Base-by-base conservation (phyloP, 2,888 invertebrate genomes). In the Sabellastarte sp. region DNA sequence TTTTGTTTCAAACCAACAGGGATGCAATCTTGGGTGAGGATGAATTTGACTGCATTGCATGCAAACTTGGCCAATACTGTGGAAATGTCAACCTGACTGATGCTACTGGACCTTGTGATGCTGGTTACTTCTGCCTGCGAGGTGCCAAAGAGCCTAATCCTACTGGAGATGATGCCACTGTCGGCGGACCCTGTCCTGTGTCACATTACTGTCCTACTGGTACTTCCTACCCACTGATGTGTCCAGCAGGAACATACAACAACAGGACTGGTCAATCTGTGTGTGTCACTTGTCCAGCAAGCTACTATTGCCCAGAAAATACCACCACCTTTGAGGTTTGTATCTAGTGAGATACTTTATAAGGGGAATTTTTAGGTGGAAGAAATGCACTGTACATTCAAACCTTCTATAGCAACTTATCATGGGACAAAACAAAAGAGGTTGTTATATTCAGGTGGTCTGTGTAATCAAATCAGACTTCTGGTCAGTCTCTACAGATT, bases 131-230 rank as follows among this genome's bases (percentile, higher is more conserved):
- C 68, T 81, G 81, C 70, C 64, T 76, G 15, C 61, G 68, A 33
- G 80, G 80, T n/a, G 80, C 71, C 63, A 74, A 69, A 53, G 69
- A 67, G 3, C 76, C 81, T 15, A 73, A 66, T 58, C 81, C 80
- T 51, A 70, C 74, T 67, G 80, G 81, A 51, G 64, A 66, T 57
- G 73, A 73, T 29, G 66, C 73, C n/a, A 50, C 56, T 3, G 67
- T 71, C 32, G 81, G 80, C n/a, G 80, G 79, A 2, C 81, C 81
- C 2, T 82, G 81, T 62, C 77, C 80, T 3, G 65, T 72, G 1
- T 73, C 76, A n/a, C 78, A 78, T 64, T 81, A 80, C 73, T 81
- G 81, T 65, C 78, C 80, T 15, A 65, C 63, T 5, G 81, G 80
- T 0, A 81, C 80, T 0, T 77, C 78, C 2, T 73, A 73, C 50